A percentile compares a stretch with the other conserved stretches of the same genome.
phyloP scores from a whole-genome alignment of 2,888 invertebrate species.

The Leptinotarsa haldemani region DNA sequence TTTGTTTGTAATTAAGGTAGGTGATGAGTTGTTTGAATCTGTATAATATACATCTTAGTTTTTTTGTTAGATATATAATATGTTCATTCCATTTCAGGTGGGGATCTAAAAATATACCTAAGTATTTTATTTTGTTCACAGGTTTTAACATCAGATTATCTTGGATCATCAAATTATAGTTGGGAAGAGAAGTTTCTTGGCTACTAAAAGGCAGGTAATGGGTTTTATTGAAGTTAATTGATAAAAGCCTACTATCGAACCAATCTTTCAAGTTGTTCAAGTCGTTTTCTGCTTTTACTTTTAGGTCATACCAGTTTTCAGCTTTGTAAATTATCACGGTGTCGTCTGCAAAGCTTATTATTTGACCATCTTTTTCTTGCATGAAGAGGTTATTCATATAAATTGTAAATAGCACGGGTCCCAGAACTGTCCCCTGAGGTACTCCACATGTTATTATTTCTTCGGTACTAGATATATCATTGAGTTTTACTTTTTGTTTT shows the following conservation, averaged over 20 bases:
- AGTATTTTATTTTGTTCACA: constrained; percentile 21
- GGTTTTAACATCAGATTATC: constrained; percentile 5
- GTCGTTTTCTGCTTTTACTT: constrained; percentile 21
- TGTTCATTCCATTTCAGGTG: constrained; percentile 16
- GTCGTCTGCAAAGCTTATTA: constrained; percentile 17
- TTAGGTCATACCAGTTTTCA: too few relatives aligned
- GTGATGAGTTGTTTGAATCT: constrained; percentile 20
- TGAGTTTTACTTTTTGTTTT: too few relatives aligned
- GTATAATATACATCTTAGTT: constrained; percentile 18
- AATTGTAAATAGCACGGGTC: background rate
- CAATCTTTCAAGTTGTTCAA: constrained; percentile 10
- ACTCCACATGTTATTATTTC: too few relatives aligned
- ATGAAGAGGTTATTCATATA: constrained; percentile 17
- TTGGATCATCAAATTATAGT: background rate
- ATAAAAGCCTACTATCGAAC: constrained; percentile 17
- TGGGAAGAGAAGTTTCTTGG: constrained; percentile 7
- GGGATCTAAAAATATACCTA: constrained; percentile 21
- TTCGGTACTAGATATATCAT: too few relatives aligned
- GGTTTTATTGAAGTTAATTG: constrained; percentile 18
- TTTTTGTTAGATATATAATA: constrained; percentile 10
- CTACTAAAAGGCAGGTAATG: constrained; percentile 18
- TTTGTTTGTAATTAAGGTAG: constrained; percentile 19
- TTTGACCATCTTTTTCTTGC: constrained; percentile 4
- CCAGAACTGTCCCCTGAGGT: too few relatives aligned
- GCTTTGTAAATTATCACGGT: constrained; percentile 10